These are phyloP conservation scores for Mormyrus lacerda DNA, from an alignment of 2,113 vertebrate genomes.

Conservation along the genomic window DNA sequence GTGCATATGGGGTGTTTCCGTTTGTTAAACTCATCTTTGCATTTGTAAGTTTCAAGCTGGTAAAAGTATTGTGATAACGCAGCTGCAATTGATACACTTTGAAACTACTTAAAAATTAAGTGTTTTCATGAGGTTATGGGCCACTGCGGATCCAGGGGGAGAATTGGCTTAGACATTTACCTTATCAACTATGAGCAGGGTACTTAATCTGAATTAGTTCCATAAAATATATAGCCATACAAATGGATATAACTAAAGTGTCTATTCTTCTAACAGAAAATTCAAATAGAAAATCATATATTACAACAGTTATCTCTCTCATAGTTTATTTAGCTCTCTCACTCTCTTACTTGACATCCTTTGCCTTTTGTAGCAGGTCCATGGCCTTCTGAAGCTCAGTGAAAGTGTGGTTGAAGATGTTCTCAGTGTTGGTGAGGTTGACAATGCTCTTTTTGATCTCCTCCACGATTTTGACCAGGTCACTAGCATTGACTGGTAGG, in stretches of 20 bases:
- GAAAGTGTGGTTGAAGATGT: slow-evolving; percentile 58
- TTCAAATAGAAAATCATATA: not conserved
- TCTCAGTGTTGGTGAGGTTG: slow-evolving; percentile 57
- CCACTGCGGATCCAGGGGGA: not conserved
- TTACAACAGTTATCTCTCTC: not conserved
- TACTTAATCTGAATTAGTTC: not conserved
- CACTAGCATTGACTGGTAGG: slow-evolving; percentile 58
- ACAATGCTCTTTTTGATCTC: slow-evolving; percentile 61
- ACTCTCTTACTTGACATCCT: slow-evolving; percentile 55
- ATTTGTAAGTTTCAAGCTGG: not conserved
- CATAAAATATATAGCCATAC: not conserved
- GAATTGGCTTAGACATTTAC: not conserved
- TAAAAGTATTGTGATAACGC: not conserved
- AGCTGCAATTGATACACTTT: not conserved
- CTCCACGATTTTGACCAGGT: slow-evolving; percentile 50
- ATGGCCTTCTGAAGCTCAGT: slow-evolving; percentile 51
- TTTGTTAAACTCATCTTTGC: not conserved
- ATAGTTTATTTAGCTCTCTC: not conserved
- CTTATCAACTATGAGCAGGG: not conserved
- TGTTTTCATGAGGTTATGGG: not conserved
- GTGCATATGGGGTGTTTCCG: not conserved
- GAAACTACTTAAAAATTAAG: not conserved
- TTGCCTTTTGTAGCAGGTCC: slow-evolving; percentile 58
- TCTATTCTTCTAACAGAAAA: not conserved
- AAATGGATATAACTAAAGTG: not conserved